A percentile compares a stretch with the other conserved stretches of the same genome.
Conservation (phyloP, 2,113 vertebrate genomes). For the Riparia riparia region DNA sequence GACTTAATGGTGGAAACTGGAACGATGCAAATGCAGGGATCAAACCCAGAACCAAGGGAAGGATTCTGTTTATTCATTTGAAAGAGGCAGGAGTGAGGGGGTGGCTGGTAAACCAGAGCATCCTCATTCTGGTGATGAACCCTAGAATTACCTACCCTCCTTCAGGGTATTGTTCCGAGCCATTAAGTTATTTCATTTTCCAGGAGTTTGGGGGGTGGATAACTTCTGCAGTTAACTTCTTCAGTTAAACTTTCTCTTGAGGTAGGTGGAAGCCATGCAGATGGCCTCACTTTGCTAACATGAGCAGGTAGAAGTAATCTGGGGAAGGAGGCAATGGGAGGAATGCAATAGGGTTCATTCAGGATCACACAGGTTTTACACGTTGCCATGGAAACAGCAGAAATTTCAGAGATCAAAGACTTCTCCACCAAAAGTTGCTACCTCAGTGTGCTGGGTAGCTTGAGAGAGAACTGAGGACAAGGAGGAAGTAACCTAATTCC, state of each 20-base stretch:
- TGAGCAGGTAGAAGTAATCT: constrained; percentile 3
- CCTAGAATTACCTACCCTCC: constrained; percentile 16
- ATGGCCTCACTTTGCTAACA: not conserved
- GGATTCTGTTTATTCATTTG: not conserved
- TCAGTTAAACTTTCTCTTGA: not conserved
- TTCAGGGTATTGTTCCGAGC: not conserved
- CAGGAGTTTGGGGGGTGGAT: not conserved
- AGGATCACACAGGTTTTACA: not conserved
- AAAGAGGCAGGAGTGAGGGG: not conserved
- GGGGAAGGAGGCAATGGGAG: not conserved
- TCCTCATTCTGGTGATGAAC: not conserved
- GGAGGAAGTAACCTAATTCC: not conserved
- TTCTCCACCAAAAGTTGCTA: not conserved
- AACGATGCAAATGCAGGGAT: accelerated
- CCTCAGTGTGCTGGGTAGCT: not conserved
- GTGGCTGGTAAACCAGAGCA: not conserved
- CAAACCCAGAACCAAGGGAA: not conserved
- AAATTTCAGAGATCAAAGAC: constrained; percentile 58
- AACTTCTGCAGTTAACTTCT: not conserved
- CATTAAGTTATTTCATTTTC: constrained; percentile 45
- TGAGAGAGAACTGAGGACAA: not conserved
- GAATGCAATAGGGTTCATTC: constrained; percentile 51
- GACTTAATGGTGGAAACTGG: not conserved
- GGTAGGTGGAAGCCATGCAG: not conserved
- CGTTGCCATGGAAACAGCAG: constrained; percentile 31